Base-by-base conservation (phyloP, 2,113 vertebrate genomes). In the Coracopsis vasa region DNA sequence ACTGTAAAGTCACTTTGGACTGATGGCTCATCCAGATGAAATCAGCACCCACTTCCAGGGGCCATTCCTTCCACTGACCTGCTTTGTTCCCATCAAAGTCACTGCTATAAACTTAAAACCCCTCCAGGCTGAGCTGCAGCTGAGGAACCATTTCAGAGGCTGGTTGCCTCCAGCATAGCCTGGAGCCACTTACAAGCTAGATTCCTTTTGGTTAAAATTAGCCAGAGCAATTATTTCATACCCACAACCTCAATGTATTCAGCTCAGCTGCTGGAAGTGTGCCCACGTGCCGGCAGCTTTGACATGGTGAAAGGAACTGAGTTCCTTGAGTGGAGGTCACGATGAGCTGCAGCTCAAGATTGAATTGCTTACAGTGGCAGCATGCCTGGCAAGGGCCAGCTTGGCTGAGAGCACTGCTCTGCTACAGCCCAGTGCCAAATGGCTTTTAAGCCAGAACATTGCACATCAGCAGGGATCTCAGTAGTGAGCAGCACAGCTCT, bases 201-300 rank as follows among this genome's bases (percentile, higher is more conserved):
- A 92, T 95, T 94, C 70, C 86, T 91, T 86, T 72, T 42, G 83
- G 93, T 89, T 97, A 97, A 97, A 97, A 97, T 97, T 94, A 97
- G 95, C 84, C 42, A 3, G 87, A 74, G 86, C 78, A 88, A 92
- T 96, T 94, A 92, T 94, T 96, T 94, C 80, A 45, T 81, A 67
- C 85, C 82, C 84, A 83, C 86, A 28, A 94, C 75, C 77, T 81
- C 41, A 62, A 51, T 54, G 65, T 35, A 54, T 86, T 94, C 81
- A 54, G 92, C 89, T 90, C 54, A 58, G 74, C 70, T 9, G 12
- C 86, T 97, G 95, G 95, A 93, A 89, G 48, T 1, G 33, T 47
- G 95, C 95, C 94, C 95, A 56, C 11, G 51, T 70, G 93, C 94
- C 61, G 4, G 86, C 93, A 85, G 90, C 87, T 83, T 65, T 92